Evolutionary conservation across 2,888 invertebrate genomes (phyloP), one percentile per base, ranked within the genome.

Genomic region (Hirtodrosophila trivittata): DNA sequence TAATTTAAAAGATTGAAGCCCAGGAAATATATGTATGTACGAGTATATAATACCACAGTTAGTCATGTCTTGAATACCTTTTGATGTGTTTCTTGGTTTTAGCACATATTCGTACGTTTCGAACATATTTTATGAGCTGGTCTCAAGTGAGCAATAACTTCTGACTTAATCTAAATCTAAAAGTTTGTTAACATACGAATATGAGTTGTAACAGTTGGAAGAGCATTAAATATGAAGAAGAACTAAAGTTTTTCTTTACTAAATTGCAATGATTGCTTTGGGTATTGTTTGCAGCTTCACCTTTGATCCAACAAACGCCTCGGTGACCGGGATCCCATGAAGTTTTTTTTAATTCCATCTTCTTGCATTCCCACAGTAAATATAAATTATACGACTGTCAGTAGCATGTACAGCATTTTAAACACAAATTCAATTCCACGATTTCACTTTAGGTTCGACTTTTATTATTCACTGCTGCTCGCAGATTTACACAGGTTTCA

Each of bases 251-350:
- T n/a, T 21, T 13, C 9, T 8, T 28, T 28, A 28, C 5, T 28
- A 9, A 28, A 3, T 28, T 28, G 2, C 1, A n/a, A 9, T 28
- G 28, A 7, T 28, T 28, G 28, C 38, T 30, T 21, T 46, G 30
- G 30, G 46, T 38, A 14, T 37, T 45, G 39, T 18, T 43, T n/a
- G 33, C 39, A 49, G 39, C 43, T 52, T 60, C 30, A 46, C 56
- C 62, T 57, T 16, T 57, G 47, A 39, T 46, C 9, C 43, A 38
- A 33, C 42, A 65, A 60, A 47, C 47, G 41, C 49, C 64, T 60
- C 49, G 42, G 50, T 71, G 72, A 72, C 83, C 86, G 76, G 83
- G 62, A 82, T 78, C 62, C 63, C 81, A 84, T 57, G 58, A 14
- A 59, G 51, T 54, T 63, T 56, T 57, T 58, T 26, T 39, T 18